Base-by-base conservation (phyloP, 2,888 invertebrate genomes). In the Leucoptera coffeella region DNA sequence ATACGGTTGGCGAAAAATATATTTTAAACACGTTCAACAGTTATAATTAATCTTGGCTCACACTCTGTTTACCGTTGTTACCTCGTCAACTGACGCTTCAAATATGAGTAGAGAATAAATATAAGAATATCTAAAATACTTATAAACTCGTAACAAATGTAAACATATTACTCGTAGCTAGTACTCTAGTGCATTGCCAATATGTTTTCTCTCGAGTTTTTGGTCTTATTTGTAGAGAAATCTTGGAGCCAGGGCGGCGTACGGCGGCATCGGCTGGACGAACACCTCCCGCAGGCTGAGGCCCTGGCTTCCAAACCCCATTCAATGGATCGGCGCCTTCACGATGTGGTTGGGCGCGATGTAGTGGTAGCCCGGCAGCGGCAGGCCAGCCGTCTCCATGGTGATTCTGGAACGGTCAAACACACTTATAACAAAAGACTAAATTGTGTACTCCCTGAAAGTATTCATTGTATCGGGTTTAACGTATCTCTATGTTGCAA, bases 341-440 rank as follows among this genome's bases (percentile, higher is more conserved):
- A 90, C 88, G 61, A 90, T 90, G 74, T 90, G 87, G 72, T 89
- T 90, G 40, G 90, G 90, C 42, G 89, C 83, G 69, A 91, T 85
- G 77, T 89, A 90, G 67, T 89, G 90, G 73, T 89, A 90, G 42
- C 89, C 87, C 35, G 87, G 85, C 74, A 90, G 82, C 47, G 89
- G 88, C 72, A 91, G 77, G 35, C 90, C 89, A 42, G 91, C 88
- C 30, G 91, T 91, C 77, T 92, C 91, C 88, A 91, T 88, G 33
- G 90, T 87, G 85, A 92, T 90, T 81, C 92, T 92, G 80, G 34
- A 80, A 79, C 60, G 41, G 37, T 31, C 47, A 42, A 51, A 10
- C 5, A 26, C n/a, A 2, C 4, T 5, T 9, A 12, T 23, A 15
- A 11, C 23, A n/a, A 11, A n/a, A n/a, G n/a, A n/a, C n/a, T n/a